Conservation (phyloP, 1,140 invertebrate genomes). For the Rhizoglyphus robini region DNA sequence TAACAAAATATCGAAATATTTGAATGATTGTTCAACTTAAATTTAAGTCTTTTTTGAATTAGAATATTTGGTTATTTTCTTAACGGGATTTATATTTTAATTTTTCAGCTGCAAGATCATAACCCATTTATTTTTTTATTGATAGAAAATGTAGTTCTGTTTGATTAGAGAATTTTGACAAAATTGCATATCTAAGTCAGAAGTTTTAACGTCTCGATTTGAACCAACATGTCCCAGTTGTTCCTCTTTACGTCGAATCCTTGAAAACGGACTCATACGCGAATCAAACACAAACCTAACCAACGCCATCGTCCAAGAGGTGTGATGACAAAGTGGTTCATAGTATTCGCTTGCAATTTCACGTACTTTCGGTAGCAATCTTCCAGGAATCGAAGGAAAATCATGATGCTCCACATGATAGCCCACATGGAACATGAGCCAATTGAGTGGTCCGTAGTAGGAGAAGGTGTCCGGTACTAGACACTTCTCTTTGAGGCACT, state of each 20-base stretch:
- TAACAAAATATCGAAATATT: too few species aligned
- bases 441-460: slow-evolving; percentile 91
- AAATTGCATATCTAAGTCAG: too few species aligned
- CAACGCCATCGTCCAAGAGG: slow-evolving; percentile 78
- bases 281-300: slow-evolving; percentile 94
- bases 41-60: too few species aligned
- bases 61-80: too few species aligned
- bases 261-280: slow-evolving; percentile 83
- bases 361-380: slow-evolving; percentile 66
- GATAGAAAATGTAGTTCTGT: too few species aligned
- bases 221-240: too few species aligned
- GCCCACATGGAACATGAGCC: slow-evolving; percentile 97
- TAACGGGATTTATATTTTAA: too few species aligned
- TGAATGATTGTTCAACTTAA: too few species aligned
- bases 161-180: too few species aligned
- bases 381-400: slow-evolving; percentile 92
- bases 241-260: slow-evolving; percentile 69
- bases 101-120: too few species aligned
- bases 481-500: not conserved
- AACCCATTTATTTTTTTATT: too few species aligned
- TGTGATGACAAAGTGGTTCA: slow-evolving; percentile 77
- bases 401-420: slow-evolving; percentile 91
- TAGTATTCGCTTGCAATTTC: slow-evolving; percentile 60
- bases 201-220: too few species aligned
- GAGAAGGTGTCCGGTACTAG: slow-evolving; percentile 74